A percentile compares a stretch with the other conserved stretches of the same genome.
These are phyloP conservation scores for Orientallactaga bullata DNA, from an alignment of 2,113 vertebrate genomes.

Conservation along the genomic window DNA sequence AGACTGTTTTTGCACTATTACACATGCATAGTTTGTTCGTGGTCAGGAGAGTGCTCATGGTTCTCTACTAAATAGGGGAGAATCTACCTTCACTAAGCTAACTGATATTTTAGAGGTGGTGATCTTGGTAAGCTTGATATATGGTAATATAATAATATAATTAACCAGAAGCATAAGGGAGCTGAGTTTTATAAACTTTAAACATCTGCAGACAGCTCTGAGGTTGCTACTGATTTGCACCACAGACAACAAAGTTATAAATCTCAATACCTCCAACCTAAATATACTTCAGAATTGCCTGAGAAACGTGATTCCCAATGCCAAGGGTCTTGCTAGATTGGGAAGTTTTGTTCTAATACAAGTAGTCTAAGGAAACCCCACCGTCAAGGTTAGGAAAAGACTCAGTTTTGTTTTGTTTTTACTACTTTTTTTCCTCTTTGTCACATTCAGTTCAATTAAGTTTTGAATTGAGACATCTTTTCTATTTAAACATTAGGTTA, in stretches of 20 bases:
- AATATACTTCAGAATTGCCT: background rate
- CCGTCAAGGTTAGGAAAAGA: background rate
- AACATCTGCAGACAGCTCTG: background rate
- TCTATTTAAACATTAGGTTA: conserved; percentile 27
- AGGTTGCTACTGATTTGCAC: background rate
- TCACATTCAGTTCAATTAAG: background rate
- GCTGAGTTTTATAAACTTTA: background rate
- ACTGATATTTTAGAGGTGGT: background rate
- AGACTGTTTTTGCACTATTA: background rate
- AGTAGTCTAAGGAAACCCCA: background rate
- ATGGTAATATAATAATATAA: background rate
- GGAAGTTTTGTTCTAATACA: conserved; percentile 8
- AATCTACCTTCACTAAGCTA: background rate
- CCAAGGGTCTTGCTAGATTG: background rate
- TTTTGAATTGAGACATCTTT: conserved; percentile 44
- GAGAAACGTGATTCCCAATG: background rate
- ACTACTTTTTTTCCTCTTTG: background rate
- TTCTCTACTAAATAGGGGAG: background rate
- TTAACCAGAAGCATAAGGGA: background rate
- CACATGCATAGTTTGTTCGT: background rate
- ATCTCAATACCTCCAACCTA: background rate
- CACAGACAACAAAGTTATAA: background rate
- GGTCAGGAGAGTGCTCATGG: background rate
- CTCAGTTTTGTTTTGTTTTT: background rate
- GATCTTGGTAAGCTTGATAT: background rate